Conservation (phyloP, 2,888 invertebrate species). For the Myopa tessellatipennis region DNA sequence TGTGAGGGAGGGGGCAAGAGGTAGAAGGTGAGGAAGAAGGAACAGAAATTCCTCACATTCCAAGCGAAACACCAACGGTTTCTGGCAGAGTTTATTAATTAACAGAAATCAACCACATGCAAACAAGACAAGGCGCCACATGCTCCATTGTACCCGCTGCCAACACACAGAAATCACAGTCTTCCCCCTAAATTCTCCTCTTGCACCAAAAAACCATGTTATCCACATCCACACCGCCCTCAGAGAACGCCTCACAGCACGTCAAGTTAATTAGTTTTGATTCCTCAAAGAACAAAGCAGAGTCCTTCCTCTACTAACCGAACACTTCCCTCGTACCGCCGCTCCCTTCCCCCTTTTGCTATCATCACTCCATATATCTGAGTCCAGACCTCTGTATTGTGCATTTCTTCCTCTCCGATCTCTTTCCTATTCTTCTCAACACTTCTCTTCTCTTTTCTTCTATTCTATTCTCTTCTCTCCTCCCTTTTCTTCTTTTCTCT, state of each 20-base stretch:
- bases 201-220: too few species aligned
- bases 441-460: background rate
- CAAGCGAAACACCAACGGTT: too few species aligned
- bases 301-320: slow-evolving; percentile 1
- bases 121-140: slow-evolving; percentile 6
- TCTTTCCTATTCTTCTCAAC: background rate
- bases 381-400: too few species aligned
- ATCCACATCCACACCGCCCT: background rate
- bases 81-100: slow-evolving; percentile 14
- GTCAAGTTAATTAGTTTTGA: slow-evolving; percentile 36
- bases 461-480: background rate
- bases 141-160: background rate
- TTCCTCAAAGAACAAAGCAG: slow-evolving; percentile 21
- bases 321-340: background rate
- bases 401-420: too few species aligned
- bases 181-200: background rate
- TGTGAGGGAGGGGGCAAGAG: too few species aligned
- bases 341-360: background rate
- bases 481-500: background rate
- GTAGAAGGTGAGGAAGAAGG: too few species aligned
- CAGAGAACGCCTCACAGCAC: background rate
- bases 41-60: too few species aligned
- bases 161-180: too few species aligned
- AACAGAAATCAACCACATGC: slow-evolving; percentile 25
- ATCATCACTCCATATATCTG: background rate